Evolutionary conservation across 2,113 vertebrate species (phyloP).

Genomic region (Epinephelus cyanopodus): DNA sequence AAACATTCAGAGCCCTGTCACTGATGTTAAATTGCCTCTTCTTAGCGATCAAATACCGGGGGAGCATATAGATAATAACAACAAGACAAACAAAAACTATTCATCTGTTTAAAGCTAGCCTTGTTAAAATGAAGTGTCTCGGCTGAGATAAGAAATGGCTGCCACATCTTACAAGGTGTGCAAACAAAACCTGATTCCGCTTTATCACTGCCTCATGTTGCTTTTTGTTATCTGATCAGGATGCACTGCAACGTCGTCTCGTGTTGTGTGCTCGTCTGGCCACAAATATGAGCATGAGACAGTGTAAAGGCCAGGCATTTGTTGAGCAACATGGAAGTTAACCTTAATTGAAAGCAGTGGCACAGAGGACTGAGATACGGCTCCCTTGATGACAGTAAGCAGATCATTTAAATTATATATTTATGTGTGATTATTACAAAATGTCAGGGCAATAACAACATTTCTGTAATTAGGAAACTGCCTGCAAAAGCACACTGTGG

Average conservation of each 20-base stretch:
- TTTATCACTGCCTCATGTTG: slow-evolving; percentile 25
- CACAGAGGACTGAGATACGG: background rate
- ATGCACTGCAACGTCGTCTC: background rate
- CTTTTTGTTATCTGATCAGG: slow-evolving; percentile 24
- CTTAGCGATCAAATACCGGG: slow-evolving; percentile 24
- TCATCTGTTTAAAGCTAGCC: slow-evolving; percentile 40
- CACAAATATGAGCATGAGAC: background rate
- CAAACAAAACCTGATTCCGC: slow-evolving; percentile 33
- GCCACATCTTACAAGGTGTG: slow-evolving; percentile 17
- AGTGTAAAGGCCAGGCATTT: background rate
- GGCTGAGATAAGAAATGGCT: slow-evolving; percentile 39
- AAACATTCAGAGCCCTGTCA: slow-evolving; percentile 56
- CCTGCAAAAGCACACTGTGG: slow-evolving; percentile 5
- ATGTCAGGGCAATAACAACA: slow-evolving; percentile 39
- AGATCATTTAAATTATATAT: slow-evolving; percentile 18
- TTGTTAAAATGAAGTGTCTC: slow-evolving; percentile 48
- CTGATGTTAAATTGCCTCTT: slow-evolving; percentile 54
- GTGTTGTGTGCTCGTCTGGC: background rate
- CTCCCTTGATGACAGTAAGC: background rate
- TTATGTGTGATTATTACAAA: slow-evolving; percentile 21
- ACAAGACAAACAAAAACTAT: slow-evolving; percentile 50
- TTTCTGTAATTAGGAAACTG: slow-evolving; percentile 22
- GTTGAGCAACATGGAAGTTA: background rate
- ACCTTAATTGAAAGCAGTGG: slow-evolving; percentile 21
- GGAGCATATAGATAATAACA: slow-evolving; percentile 45